Evolutionary conservation across 2,113 vertebrate genomes (phyloP).

Genomic region (Zosterops japonicus): DNA sequence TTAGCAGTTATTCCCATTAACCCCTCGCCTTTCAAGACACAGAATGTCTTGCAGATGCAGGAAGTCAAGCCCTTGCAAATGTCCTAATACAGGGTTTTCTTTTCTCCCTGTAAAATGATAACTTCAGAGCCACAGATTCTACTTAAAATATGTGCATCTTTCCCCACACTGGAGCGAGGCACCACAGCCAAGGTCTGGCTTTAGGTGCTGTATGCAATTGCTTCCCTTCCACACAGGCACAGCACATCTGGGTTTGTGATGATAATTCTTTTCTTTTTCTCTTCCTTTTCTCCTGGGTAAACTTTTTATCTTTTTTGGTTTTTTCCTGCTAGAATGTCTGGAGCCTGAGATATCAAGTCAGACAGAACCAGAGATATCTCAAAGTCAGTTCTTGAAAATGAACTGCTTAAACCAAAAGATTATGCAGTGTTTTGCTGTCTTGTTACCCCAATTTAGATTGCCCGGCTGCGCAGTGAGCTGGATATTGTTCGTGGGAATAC

Average conservation of each 20-base stretch:
- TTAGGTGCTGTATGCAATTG: not conserved
- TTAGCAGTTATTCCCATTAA: not conserved
- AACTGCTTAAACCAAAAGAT: not conserved
- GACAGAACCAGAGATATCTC: not conserved
- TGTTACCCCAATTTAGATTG: slow-evolving; percentile 77
- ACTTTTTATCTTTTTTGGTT: not conserved
- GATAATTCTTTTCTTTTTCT: not conserved
- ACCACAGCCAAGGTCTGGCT: not conserved
- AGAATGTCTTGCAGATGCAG: not conserved
- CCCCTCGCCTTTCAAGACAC: not conserved
- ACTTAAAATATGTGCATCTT: not conserved
- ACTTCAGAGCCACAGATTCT: not conserved
- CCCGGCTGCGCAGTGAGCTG: slow-evolving; percentile 91
- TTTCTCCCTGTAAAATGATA: not conserved
- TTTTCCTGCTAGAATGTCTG: not conserved
- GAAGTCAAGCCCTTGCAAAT: not conserved
- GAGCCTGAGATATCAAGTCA: not conserved
- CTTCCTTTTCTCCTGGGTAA: not conserved
- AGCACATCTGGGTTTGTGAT: not conserved
- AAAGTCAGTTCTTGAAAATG: not conserved
- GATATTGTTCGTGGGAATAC: slow-evolving; percentile 96
- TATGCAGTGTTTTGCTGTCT: not conserved
- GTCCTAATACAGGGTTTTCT: not conserved
- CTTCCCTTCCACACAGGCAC: not conserved
- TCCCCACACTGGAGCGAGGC: not conserved